Percentiles rank a stretch among this genome's conserved stretches.
phyloP scores from a whole-genome alignment of 2,888 invertebrate genomes.

The Catocala fraxini region DNA sequence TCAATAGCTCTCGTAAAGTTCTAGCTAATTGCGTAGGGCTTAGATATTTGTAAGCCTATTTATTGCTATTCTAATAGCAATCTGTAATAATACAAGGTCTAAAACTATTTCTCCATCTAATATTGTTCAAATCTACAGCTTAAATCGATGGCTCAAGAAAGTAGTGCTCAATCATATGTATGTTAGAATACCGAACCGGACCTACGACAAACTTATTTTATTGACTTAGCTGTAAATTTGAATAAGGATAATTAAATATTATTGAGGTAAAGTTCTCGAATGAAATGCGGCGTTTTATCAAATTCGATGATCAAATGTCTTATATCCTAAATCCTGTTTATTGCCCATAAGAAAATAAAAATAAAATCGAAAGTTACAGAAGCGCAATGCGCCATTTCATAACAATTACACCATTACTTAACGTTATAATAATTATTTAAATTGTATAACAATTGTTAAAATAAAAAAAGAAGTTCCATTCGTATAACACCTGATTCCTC shows the following conservation, averaged over 20 bases:
- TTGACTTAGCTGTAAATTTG: too few species aligned
- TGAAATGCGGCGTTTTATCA: too few species aligned
- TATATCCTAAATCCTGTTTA: too few species aligned
- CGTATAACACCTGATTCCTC: conserved; percentile 57
- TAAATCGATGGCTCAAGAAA: too few species aligned
- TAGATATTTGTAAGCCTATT: conserved; percentile 16
- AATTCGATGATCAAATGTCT: too few species aligned
- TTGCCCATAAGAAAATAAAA: not conserved
- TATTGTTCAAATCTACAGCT: not conserved
- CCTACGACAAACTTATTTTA: too few species aligned
- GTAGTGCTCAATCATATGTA: too few species aligned
- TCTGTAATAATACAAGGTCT: too few species aligned
- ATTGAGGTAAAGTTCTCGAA: too few species aligned
- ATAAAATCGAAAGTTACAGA: not conserved
- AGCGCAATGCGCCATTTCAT: conserved; percentile 4
- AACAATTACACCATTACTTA: conserved; percentile 6
- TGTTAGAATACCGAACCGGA: too few species aligned
- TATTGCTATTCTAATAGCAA: not conserved
- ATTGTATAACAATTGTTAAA: conserved; percentile 40
- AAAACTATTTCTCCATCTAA: conserved; percentile 1
- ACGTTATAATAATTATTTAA: conserved; percentile 18
- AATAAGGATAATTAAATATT: too few species aligned
- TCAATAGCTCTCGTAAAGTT: conserved; percentile 15
- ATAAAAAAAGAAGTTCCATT: conserved; percentile 30
- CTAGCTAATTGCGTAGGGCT: conserved; percentile 17